Conservation (phyloP, 1,140 invertebrate genomes). For the Latrodectus geometricus region DNA sequence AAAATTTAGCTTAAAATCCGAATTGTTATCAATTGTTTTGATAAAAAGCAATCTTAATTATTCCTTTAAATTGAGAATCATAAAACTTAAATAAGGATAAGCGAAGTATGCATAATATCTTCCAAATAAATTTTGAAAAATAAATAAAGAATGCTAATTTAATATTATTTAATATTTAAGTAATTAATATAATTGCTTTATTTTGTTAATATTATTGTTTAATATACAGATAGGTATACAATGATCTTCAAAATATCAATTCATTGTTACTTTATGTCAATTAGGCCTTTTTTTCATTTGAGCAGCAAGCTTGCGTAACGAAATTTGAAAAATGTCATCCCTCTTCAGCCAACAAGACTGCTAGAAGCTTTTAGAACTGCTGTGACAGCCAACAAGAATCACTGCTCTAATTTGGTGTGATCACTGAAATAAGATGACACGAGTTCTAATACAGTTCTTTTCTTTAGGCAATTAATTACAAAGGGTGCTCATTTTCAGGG, state of each 20-base stretch:
- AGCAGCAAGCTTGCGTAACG: background rate
- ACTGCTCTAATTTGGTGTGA: conserved; percentile 45
- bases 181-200: too few species aligned
- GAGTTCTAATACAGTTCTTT: conserved; percentile 5
- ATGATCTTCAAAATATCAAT: background rate
- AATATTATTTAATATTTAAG: too few species aligned
- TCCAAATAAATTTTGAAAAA: too few species aligned
- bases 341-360: background rate
- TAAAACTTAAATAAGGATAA: too few species aligned
- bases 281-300: background rate
- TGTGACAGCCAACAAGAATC: conserved; percentile 45
- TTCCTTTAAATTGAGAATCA: too few species aligned
- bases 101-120: too few species aligned
- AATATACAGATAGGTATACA: too few species aligned
- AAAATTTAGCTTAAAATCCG: too few species aligned
- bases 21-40: too few species aligned
- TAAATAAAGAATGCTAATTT: too few species aligned
- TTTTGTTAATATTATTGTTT: too few species aligned
- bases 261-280: background rate
- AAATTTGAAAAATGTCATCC: conserved; percentile 51
- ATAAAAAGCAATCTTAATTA: too few species aligned
- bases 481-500: background rate
- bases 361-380: background rate
- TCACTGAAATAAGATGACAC: conserved; percentile 23
- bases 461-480: conserved; percentile 39